Evolutionary conservation across 2,113 vertebrate genomes (phyloP).

Genomic region (Sus scrofa): T2T-Sscrofa CM000813.6:138703001-138703500

Average conservation of each 20-base stretch:
- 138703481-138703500: background rate
- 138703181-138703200: background rate
- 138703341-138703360: background rate
- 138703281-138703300: background rate
- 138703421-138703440: background rate
- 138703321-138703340: background rate
- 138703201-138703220: background rate
- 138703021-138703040: background rate
- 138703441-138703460: background rate
- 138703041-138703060: background rate
- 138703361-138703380: background rate
- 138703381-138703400: background rate
- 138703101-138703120: background rate
- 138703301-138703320: background rate
- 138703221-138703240: background rate
- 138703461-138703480: background rate
- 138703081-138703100: background rate
- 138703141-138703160: background rate
- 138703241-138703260: background rate
- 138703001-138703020: background rate
- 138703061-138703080: background rate
- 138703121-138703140: background rate
- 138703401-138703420: background rate
- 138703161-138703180: no score
- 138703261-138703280: background rate